These are phyloP conservation scores for Leptodactylus fallax DNA, from an alignment of 2,797 vertebrate genomes.

Conservation along the genomic window DNA sequence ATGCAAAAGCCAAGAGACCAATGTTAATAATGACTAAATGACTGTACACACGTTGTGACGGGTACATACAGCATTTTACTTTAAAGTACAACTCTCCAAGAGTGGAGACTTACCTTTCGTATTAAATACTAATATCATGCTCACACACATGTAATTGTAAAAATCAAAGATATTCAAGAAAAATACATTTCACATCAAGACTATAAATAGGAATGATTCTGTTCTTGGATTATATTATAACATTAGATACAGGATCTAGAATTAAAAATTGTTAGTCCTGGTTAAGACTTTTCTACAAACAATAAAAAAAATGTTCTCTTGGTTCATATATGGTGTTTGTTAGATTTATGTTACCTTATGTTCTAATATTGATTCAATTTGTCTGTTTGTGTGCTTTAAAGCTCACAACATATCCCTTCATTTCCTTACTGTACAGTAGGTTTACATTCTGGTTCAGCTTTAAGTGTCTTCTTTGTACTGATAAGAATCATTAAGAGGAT, in stretches of 20 bases:
- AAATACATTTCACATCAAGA: neutral
- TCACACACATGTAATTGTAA: neutral
- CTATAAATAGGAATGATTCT: neutral
- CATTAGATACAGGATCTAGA: neutral
- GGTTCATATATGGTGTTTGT: neutral
- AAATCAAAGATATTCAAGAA: neutral
- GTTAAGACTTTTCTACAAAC: neutral
- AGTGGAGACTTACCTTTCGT: no score
- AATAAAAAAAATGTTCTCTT: neutral
- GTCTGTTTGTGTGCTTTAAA: neutral
- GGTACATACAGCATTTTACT: no score
- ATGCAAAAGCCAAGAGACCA: no score
- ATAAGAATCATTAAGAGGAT: conserved; percentile 45
- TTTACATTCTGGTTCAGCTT: conserved; percentile 10
- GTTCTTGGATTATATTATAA: neutral
- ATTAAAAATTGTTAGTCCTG: neutral
- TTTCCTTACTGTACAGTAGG: conserved; percentile 8
- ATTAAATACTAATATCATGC: neutral
- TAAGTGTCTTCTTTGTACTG: conserved; percentile 6
- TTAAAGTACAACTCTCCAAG: no score
- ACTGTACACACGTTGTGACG: no score
- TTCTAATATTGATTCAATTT: neutral
- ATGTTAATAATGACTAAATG: no score
- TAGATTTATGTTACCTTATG: no score
- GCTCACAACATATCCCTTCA: neutral